A percentile compares a stretch with the other conserved stretches of the same genome.
Conservation (phyloP, 1,140 invertebrate genomes). For the Diabrotica undecimpunctata region DNA sequence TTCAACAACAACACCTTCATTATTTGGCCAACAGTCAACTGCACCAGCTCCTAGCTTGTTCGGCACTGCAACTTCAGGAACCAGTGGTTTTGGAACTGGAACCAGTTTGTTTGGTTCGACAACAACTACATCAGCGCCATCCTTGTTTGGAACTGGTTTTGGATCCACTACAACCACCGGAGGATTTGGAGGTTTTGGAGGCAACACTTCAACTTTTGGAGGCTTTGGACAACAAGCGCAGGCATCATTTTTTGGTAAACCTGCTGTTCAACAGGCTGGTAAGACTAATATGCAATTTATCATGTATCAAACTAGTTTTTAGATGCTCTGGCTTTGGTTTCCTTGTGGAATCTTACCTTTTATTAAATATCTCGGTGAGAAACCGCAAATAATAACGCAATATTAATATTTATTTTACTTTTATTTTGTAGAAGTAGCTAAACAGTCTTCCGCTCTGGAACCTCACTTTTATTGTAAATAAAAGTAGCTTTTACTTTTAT, state of each 20-base stretch:
- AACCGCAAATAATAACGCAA: too few species aligned
- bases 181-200: slow-evolving; percentile 40
- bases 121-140: slow-evolving; percentile 36
- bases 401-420: too few species aligned
- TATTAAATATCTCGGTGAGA: too few species aligned
- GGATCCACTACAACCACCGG: slow-evolving; percentile 26
- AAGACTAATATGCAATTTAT: neutral
- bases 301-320: too few species aligned
- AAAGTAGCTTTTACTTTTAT: too few species aligned
- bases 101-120: slow-evolving; percentile 34
- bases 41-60: slow-evolving; percentile 39
- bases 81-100: slow-evolving; percentile 5
- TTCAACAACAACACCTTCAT: slow-evolving; percentile 25
- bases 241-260: neutral
- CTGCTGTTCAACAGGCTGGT: slow-evolving; percentile 6
- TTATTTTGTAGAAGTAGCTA: too few species aligned
- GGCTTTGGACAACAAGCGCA: slow-evolving; percentile 51
- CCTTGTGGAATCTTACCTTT: too few species aligned
- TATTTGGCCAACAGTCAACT: slow-evolving; percentile 23
- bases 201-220: slow-evolving; percentile 49
- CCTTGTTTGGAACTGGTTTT: slow-evolving; percentile 43
- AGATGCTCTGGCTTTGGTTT: too few species aligned
- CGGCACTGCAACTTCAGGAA: slow-evolving; percentile 44
- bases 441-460: too few species aligned
- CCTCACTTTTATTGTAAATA: too few species aligned